These are phyloP conservation scores for Cephus runcator DNA, from an alignment of 2,888 invertebrate genomes.

Conservation along the genomic window DNA sequence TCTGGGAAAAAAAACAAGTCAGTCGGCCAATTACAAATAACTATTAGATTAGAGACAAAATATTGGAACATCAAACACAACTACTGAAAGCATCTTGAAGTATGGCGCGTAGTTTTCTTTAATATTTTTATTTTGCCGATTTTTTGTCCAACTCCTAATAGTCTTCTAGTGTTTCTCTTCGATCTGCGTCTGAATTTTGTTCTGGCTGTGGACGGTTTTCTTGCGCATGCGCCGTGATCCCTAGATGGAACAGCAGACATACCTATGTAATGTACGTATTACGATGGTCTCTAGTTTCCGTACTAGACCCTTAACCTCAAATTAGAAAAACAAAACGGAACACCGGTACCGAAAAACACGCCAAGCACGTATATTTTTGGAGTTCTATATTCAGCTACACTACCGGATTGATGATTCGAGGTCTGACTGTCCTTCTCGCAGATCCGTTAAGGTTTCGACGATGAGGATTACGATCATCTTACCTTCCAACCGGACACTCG, in stretches of 20 bases:
- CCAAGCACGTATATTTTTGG: slow-evolving; percentile 21
- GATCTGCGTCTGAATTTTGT: not conserved
- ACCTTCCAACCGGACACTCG: not conserved
- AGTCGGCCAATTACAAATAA: not conserved
- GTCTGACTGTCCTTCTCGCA: not conserved
- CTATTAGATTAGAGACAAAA: slow-evolving; percentile 13
- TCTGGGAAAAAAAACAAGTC: not conserved
- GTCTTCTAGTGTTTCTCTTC: not conserved
- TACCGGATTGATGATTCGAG: slow-evolving; percentile 1
- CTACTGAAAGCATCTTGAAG: slow-evolving; percentile 31
- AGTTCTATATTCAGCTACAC: slow-evolving; percentile 24
- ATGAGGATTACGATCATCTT: not conserved
- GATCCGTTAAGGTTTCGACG: not conserved
- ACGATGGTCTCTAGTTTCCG: not conserved
- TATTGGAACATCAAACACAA: slow-evolving; percentile 31
- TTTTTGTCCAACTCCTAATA: not conserved
- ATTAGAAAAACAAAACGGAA: slow-evolving; percentile 8
- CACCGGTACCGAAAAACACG: slow-evolving; percentile 18
- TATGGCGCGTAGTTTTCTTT: slow-evolving; percentile 27
- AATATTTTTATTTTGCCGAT: slow-evolving; percentile 25
- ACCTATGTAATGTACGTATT: not conserved
- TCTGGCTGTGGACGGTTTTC: not conserved
- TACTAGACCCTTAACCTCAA: not conserved
- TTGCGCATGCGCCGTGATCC: not conserved
- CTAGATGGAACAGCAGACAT: not conserved